Evolutionary conservation across 2,113 vertebrate species (phyloP), one percentile per base, ranked within the genome.

Genomic region (Centropristis striata): DNA sequence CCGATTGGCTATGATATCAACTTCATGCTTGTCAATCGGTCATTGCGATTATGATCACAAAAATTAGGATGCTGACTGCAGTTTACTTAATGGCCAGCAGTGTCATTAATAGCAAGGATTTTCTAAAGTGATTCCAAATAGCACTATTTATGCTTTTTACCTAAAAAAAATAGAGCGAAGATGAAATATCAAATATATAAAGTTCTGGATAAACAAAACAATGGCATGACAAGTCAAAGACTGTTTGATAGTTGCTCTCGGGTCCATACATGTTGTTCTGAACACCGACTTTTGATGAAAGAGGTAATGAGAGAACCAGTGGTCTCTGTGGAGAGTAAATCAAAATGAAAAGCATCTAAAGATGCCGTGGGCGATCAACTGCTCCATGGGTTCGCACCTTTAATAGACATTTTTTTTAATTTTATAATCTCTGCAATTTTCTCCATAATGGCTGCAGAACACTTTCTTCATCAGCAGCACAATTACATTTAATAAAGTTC

Each of bases 401-500:
- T 85, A 89, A 80, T 51, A 37, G 42, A 47, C 36, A 21, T 73
- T 64, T 75, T n/a, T 61, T 49, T 61, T 47, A 49, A 49, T 47
- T 32, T 80, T 44, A 65, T 66, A 75, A 82, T 82, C 37, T 4
- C 50, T 50, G 42, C 58, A 64, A 57, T 83, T 78, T 86, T 58
- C 74, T 76, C 57, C 54, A 23, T 54, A 70, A 83, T 25, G 60
- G 25, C 59, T 21, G 58, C 18, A 49, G 65, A 83, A 80, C 61
- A 12, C 42, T 83, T 81, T 59, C 42, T 61, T 39, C 55, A 70
- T 91, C 80, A 89, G 80, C 75, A 82, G 77, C 80, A 74, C 74
- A 88, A 89, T 90, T 86, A 70, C 71, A 25, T 78, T 88, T 88
- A 88, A 87, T 91, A 89, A 84, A 86, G 61, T 81, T 80, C 75